Conservation (phyloP, 2,888 invertebrate genomes). For the Lydus trimaculatus region DNA sequence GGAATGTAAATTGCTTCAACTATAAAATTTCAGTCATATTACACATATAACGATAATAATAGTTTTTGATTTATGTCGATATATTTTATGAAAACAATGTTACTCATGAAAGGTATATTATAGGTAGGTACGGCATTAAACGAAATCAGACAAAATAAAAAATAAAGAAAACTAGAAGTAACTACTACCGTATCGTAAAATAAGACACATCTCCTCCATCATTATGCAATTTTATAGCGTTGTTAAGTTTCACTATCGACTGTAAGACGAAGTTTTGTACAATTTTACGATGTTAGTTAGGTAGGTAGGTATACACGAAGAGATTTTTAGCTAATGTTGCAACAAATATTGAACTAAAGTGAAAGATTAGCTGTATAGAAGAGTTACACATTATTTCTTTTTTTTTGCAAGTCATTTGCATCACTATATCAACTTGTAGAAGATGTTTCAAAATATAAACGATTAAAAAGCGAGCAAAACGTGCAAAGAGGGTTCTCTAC, state of each 20-base stretch:
- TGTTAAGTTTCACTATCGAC: constrained; percentile 8
- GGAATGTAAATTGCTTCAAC: neutral
- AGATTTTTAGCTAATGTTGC: too few relatives aligned
- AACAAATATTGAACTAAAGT: neutral
- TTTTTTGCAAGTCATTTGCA: constrained; percentile 31
- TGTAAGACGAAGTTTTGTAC: too few relatives aligned
- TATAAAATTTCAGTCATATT: neutral
- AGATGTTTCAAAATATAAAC: constrained; percentile 16
- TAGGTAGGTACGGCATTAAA: too few relatives aligned
- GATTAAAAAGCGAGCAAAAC: constrained; percentile 38
- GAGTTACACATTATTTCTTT: neutral
- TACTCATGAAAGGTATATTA: neutral
- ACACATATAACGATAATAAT: neutral
- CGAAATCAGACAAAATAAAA: neutral
- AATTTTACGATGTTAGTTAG: too few relatives aligned
- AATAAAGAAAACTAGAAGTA: too few relatives aligned
- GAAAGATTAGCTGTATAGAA: neutral
- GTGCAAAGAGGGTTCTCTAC: constrained; percentile 47
- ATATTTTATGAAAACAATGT: neutral
- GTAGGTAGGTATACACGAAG: too few relatives aligned
- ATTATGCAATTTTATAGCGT: constrained; percentile 12
- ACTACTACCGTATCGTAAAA: constrained; percentile 4
- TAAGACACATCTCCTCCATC: constrained; percentile 5
- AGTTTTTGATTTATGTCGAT: neutral
- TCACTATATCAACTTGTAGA: constrained; percentile 15